These are phyloP conservation scores for Rhombomys opimus DNA, from an alignment of 2,113 vertebrate genomes.

Conservation along the genomic window DNA sequence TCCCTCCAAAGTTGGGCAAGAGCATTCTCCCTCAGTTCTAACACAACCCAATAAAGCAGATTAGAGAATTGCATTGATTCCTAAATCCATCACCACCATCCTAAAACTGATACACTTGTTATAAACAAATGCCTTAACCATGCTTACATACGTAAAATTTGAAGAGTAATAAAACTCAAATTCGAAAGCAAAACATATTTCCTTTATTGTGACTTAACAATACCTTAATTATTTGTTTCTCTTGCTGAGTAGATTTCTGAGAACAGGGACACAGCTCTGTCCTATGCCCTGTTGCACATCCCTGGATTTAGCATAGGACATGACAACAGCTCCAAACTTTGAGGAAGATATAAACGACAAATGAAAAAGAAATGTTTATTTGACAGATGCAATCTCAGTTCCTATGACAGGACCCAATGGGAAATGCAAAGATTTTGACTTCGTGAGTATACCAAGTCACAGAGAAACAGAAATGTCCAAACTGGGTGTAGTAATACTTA, in stretches of 20 bases:
- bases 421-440: not conserved
- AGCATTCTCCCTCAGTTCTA: not conserved
- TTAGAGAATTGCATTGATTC: not conserved
- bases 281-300: not conserved
- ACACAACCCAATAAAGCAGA: not conserved
- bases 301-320: not conserved
- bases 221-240: slow-evolving; percentile 1
- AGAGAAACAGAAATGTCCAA: slow-evolving; percentile 3
- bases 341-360: not conserved
- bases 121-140: not conserved
- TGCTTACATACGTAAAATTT: not conserved
- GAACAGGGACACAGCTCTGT: not conserved
- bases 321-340: not conserved
- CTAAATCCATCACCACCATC: not conserved
- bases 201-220: not conserved
- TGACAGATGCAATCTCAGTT: not conserved
- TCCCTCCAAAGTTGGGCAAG: not conserved
- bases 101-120: not conserved
- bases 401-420: not conserved
- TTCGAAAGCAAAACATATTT: slow-evolving; percentile 8
- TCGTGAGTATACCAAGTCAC: not conserved
- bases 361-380: not conserved
- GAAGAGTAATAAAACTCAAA: slow-evolving; percentile 49
- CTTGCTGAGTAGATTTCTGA: not conserved
- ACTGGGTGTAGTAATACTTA: no score